Evolutionary conservation across 2,888 invertebrate genomes (phyloP), one percentile per base, ranked within the genome.

Genomic region (Metalampra italica): DNA sequence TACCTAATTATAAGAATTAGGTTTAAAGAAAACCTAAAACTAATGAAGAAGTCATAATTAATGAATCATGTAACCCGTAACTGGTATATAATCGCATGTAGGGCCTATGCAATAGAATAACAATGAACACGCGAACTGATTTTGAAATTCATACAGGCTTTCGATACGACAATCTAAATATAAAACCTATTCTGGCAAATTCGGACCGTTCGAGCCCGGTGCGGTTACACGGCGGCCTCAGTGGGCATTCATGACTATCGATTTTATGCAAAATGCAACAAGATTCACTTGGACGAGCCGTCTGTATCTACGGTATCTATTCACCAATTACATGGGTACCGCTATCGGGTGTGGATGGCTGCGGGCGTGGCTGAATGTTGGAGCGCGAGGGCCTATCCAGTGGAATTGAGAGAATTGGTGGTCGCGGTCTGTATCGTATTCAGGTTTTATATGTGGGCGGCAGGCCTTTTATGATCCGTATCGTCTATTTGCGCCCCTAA

Each of bases 231-330:
- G 60, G 64, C 70, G 68, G 69, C 70, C 71, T 70, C 39, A 14
- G 75, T 70, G 71, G 67, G 77, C 83, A 86, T 87, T 88, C 87
- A 84, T 81, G 86, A 82, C 78, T 85, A 89, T 89, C 85, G 89
- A 89, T 89, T 89, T 88, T 88, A 88, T 89, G 88, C 87, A 89
- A 88, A 89, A 85, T 87, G 84, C 86, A 88, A 84, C 86, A 85
- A 87, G 85, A 86, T 88, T 88, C 85, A 85, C 83, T 83, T 78
- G 78, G 79, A 80, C 79, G 47, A 36, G 77, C 75, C 67, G 75
- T 62, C 68, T 76, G 60, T 69, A 62, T 75, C 64, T 68, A 68
- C 68, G 70, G 74, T 75, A 81, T 75, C 78, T 78, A 78, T 72
- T 69, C 64, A 67, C 71, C 81, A 84, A 86, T 83, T 86, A 87